Evolutionary conservation across 92 coral and sea anemone genomes (phyloP), one percentile per base, ranked within the genome.

Genomic region (Epizoanthus stellaris): DNA sequence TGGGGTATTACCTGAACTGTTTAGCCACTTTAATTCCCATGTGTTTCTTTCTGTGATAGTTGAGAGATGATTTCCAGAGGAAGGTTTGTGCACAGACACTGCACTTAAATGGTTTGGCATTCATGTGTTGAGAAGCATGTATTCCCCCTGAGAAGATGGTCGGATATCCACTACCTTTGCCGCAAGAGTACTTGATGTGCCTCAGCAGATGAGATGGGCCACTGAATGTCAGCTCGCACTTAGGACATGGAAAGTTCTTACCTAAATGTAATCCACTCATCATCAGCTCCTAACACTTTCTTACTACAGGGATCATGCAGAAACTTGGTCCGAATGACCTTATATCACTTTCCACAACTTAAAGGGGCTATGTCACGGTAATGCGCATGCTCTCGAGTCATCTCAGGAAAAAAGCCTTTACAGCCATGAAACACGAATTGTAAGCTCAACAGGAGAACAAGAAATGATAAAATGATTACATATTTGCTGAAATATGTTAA

Each of bases 41-140:
- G 71, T 77, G 82, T 77, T 60, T 77, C 60, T 77, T 77, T 57
- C 82, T 38, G 64, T 77, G 82, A 19, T 39, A 77, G 66, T 77
- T 77, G 70, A 77, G 70, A 57, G 82, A 77, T n/a, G 82, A 77
- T 43, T 61, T 77, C 82, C 82, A 77, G 17, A 77, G 82, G 69
- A 77, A 77, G 4, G 82, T 77, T n/a, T 77, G 82, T n/a, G 82
- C 70, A 62, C 82, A 77, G 12, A 77, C 82, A 62, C 82, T 77
- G 72, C 82, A 77, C 64, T 77, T 77, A 25, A 61, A 77, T 3
- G 82, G 82, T 12, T 77, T 77, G 42, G 58, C 43, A 19, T 77
- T 77, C 82, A 43, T 61, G 42, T 77, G 82, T 12, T 62, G 82
- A 16, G 82, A 77, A 6, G 70, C 82, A 42, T 77, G 82, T 19